Conservation (phyloP, 37 sponge, comb jelly and placozoan species). For the Petrosia ficiformis region DNA sequence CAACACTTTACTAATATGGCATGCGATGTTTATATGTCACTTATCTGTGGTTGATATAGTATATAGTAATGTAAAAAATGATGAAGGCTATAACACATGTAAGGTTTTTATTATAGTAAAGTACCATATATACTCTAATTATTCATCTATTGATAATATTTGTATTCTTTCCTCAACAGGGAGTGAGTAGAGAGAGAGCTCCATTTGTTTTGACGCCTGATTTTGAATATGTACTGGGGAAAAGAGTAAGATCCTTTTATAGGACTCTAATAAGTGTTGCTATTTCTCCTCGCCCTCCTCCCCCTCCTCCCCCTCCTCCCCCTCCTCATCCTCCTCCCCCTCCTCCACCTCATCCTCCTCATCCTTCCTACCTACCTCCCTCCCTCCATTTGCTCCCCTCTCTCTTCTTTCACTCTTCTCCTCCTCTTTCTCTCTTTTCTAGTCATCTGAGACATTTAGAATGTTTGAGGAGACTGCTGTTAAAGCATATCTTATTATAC, state of each 20-base stretch:
- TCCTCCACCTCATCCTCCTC: constrained; percentile 9
- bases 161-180: constrained; percentile 13
- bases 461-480: constrained; percentile 77
- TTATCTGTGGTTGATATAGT: too few relatives aligned
- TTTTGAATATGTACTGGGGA: constrained; percentile 94
- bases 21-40: too few relatives aligned
- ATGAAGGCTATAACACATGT: background rate
- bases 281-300: too few relatives aligned
- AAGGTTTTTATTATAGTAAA: constrained; percentile 1
- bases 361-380: too few relatives aligned
- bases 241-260: constrained; percentile 47
- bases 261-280: background rate
- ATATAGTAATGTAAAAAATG: background rate
- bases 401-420: constrained; percentile 1
- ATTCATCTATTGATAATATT: background rate
- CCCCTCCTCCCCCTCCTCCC: background rate
- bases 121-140: too few relatives aligned
- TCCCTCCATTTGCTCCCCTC: background rate
- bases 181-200: constrained; percentile 87
- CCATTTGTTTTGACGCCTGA: constrained; percentile 97
- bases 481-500: constrained; percentile 81
- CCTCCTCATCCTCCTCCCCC: too few relatives aligned
- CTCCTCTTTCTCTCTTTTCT: background rate
- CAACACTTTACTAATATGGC: too few relatives aligned
- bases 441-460: constrained; percentile 66